Conservation (phyloP, 2,797 vertebrate species). For the Discoglossus pictus region DNA sequence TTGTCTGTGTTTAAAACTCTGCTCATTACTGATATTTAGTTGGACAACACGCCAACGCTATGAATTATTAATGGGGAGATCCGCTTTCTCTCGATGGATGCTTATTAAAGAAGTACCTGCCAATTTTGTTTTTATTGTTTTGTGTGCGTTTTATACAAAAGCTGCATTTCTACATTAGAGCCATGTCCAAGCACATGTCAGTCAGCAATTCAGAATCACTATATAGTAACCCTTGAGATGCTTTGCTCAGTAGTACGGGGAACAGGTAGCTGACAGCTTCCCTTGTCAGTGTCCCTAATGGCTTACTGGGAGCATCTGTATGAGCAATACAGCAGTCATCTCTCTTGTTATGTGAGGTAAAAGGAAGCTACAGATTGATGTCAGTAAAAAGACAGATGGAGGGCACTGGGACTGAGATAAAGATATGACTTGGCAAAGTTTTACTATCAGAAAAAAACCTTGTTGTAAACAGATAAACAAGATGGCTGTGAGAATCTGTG, state of each 20-base stretch:
- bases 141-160: constrained; percentile 3
- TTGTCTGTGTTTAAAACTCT: constrained; percentile 15
- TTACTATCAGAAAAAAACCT: too few species aligned
- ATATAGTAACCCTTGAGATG: constrained; percentile 14
- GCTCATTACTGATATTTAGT: constrained; percentile 44
- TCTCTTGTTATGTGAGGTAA: constrained; percentile 9
- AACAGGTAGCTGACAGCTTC: constrained; percentile 35
- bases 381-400: constrained; percentile 22
- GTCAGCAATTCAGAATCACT: constrained; percentile 29
- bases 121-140: constrained; percentile 19
- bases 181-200: constrained; percentile 14
- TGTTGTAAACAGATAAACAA: too few species aligned
- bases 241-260: constrained; percentile 9
- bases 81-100: neutral
- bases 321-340: constrained; percentile 11
- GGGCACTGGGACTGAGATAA: neutral
- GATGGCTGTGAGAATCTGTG: too few species aligned
- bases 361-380: neutral
- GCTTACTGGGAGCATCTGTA: constrained; percentile 8
- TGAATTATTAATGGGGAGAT: constrained; percentile 35
- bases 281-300: constrained; percentile 10
- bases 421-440: neutral
- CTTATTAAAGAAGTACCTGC: constrained; percentile 33
- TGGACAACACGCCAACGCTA: constrained; percentile 24
- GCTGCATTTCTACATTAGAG: constrained; percentile 14